Conservation (phyloP, 2,113 vertebrate genomes). For the Dicentrarchus labrax region DNA sequence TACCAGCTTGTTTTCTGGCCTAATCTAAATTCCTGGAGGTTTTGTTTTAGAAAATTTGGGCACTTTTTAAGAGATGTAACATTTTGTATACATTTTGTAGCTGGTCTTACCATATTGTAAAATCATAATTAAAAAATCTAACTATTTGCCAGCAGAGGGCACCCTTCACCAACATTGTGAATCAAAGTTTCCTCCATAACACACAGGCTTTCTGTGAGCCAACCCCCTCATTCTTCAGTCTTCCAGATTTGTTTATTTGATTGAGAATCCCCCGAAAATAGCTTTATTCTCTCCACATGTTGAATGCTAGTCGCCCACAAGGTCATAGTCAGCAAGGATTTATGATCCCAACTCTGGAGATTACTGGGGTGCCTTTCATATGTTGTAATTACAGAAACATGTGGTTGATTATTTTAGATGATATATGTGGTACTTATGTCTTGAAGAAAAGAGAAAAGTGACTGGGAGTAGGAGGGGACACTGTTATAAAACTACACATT, state of each 20-base stretch:
- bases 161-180: conserved; percentile 14
- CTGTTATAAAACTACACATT: conserved; percentile 19
- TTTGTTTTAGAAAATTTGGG: not conserved
- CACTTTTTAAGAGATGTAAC: too few relatives aligned
- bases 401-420: conserved; percentile 62
- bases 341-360: conserved; percentile 45
- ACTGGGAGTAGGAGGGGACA: conserved; percentile 11
- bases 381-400: conserved; percentile 62
- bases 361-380: conserved; percentile 33
- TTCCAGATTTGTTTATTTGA: conserved; percentile 65
- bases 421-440: conserved; percentile 48
- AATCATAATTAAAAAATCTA: not conserved
- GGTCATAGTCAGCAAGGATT: conserved; percentile 48
- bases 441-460: conserved; percentile 14
- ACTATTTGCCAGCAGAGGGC: conserved; percentile 59
- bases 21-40: not conserved
- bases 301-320: conserved; percentile 10
- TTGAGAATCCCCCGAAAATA: conserved; percentile 55
- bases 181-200: not conserved
- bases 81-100: not conserved
- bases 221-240: conserved; percentile 35
- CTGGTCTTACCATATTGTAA: too few relatives aligned
- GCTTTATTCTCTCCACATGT: conserved; percentile 51
- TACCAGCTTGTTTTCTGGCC: not conserved
- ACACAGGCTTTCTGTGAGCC: conserved; percentile 17